phyloP scores from a whole-genome alignment of 1,140 invertebrate genomes.

The Reticulitermes speratus region DNA sequence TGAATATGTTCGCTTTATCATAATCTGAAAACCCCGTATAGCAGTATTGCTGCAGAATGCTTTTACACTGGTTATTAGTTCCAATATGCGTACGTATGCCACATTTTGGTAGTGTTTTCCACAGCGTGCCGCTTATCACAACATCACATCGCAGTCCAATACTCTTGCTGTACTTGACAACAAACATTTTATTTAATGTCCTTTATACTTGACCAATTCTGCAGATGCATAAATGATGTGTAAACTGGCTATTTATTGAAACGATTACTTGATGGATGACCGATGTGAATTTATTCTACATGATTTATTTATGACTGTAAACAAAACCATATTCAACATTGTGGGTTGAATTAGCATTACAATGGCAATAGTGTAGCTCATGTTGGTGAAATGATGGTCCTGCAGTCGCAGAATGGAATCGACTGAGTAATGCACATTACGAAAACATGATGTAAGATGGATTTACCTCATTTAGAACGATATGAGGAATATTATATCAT shows the following conservation, averaged over 20 bases:
- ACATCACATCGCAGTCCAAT: not conserved
- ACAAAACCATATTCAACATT: not conserved
- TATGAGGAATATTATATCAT: too few species aligned
- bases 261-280: not conserved
- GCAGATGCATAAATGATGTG: not conserved
- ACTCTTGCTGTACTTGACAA: not conserved
- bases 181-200: not conserved
- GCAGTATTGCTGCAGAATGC: too few species aligned
- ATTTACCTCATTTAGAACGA: too few species aligned
- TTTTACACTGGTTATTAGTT: too few species aligned
- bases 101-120: not conserved
- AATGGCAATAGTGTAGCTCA: not conserved
- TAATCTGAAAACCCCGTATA: too few species aligned
- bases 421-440: not conserved
- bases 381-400: not conserved
- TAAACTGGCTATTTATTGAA: not conserved
- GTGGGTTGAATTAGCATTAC: not conserved
- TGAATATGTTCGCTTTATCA: too few species aligned
- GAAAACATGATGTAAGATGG: too few species aligned
- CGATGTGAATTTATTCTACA: not conserved
- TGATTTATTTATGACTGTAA: not conserved
- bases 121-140: not conserved
- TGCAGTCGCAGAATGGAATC: not conserved
- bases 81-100: too few species aligned
- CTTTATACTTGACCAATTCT: not conserved